A percentile compares a stretch with the other conserved stretches of the same genome.
Conservation (phyloP, 2,797 vertebrate species). For the Denticeps clupeoides region DNA sequence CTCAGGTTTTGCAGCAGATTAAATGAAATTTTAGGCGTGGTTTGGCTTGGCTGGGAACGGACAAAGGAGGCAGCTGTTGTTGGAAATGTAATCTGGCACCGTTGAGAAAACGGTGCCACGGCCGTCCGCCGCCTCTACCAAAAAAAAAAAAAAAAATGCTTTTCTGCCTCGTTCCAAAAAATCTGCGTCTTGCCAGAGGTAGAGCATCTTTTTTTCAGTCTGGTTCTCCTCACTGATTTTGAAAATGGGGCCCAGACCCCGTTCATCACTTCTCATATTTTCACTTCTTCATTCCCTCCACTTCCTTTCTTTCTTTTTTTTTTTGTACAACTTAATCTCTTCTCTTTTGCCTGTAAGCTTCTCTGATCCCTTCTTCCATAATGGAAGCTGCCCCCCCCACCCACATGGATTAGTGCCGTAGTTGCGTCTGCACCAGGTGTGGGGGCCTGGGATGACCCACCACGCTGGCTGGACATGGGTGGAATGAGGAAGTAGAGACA, state of each 20-base stretch:
- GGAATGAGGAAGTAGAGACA: neutral
- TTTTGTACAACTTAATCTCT: neutral
- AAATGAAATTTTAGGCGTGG: constrained; percentile 71
- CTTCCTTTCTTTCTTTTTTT: constrained; percentile 1
- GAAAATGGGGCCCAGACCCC: constrained; percentile 5
- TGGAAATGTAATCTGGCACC: constrained; percentile 55
- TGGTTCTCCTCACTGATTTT: no score
- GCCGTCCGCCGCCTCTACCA: constrained; percentile 16
- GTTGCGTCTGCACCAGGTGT: no score
- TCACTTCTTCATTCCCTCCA: constrained; percentile 4
- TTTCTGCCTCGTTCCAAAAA: no score
- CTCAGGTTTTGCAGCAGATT: constrained; percentile 66
- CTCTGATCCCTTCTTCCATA: neutral
- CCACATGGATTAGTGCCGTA: neutral
- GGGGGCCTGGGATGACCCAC: no score
- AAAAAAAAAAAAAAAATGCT: neutral
- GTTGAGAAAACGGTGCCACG: constrained; percentile 33
- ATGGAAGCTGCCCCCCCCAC: neutral
- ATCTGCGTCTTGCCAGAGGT: no score
- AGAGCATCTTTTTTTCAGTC: no score
- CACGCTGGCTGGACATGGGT: no score
- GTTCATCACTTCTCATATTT: neutral
- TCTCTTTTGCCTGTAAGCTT: neutral
- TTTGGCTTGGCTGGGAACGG: constrained; percentile 57
- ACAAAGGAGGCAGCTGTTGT: constrained; percentile 66